Base-by-base conservation (phyloP, 2,113 vertebrate species). In the Hiodon alosoides region DNA sequence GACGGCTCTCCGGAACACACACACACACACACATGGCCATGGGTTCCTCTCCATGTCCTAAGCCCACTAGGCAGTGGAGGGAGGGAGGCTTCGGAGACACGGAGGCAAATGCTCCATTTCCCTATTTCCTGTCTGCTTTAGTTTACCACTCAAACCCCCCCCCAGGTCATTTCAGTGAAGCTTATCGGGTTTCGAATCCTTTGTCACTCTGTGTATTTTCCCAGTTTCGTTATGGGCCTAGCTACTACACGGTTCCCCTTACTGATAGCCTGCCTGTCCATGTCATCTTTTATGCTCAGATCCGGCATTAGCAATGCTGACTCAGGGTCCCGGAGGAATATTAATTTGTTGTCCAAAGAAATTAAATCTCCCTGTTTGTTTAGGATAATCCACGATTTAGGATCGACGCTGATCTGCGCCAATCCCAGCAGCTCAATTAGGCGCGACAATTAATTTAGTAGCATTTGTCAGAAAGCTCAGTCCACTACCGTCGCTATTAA, bases 401-500 rank as follows among this genome's bases (percentile, higher is more conserved):
- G 68, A 60, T 61, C n/a, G 79, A 55, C 67, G 54, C 46, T 31
- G 70, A 75, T 80, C 72, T 48, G 71, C 76, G 54, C 69, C 3
- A 54, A 71, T 59, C 5, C 17, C 76, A 70, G 75, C 77, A 79
- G 66, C 47, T 75, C 71, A 69, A 80, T 83, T 76, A 83, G 69
- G 57, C 52, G 51, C 62, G 58, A 74, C 72, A 68, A 80, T 77
- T 79, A 72, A 82, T 79, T 81, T 74, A 75, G 71, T 64, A 61
- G 69, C 74, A 75, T 78, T 80, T 79, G 80, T 79, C 79, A 79
- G 68, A 64, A 67, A 47, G 74, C 67, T 77, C 66, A 54, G 62
- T 69, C 72, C 69, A 79, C 72, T 70, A 76, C 79, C 74, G 55
- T 61, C 60, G 48, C 58, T 79, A 83, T 83, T 80, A 79, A 80